Evolutionary conservation across 2,888 invertebrate species (phyloP).

Genomic region (Rotaria socialis): DNA sequence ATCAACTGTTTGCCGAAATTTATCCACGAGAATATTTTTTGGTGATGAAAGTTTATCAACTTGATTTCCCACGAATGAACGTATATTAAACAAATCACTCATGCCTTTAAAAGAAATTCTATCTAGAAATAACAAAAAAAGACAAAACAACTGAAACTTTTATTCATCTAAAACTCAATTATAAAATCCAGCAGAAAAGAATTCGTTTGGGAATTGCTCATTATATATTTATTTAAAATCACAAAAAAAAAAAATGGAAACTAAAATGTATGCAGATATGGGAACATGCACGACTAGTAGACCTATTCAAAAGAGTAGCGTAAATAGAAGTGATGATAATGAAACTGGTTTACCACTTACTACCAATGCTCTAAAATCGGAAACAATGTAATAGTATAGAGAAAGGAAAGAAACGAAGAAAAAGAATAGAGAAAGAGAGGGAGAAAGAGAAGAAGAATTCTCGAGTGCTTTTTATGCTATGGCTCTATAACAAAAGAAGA

Average conservation of each 20-base stretch:
- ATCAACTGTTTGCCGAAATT: conserved; percentile 21
- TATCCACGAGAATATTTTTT: neutral
- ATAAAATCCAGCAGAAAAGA: neutral
- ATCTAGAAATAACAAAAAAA: neutral
- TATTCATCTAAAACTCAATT: neutral
- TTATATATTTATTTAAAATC: neutral
- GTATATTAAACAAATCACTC: conserved; percentile 9
- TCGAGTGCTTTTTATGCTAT: neutral
- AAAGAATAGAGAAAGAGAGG: neutral
- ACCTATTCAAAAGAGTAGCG: neutral
- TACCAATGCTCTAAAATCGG: neutral
- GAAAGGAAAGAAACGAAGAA: neutral
- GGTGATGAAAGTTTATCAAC: neutral
- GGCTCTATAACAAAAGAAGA: neutral
- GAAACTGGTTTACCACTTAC: neutral
- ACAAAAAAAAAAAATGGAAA: neutral
- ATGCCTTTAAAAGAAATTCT: neutral
- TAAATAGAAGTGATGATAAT: neutral
- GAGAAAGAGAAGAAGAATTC: neutral
- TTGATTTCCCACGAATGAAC: neutral
- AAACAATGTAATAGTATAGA: neutral
- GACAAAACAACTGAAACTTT: no score
- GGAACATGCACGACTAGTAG: neutral
- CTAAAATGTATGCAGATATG: neutral
- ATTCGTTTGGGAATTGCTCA: neutral